Percentiles rank a stretch among this genome's conserved stretches.
Evolutionary conservation across 2,113 vertebrate species (phyloP).

Genomic region (Passerina amoena): DNA sequence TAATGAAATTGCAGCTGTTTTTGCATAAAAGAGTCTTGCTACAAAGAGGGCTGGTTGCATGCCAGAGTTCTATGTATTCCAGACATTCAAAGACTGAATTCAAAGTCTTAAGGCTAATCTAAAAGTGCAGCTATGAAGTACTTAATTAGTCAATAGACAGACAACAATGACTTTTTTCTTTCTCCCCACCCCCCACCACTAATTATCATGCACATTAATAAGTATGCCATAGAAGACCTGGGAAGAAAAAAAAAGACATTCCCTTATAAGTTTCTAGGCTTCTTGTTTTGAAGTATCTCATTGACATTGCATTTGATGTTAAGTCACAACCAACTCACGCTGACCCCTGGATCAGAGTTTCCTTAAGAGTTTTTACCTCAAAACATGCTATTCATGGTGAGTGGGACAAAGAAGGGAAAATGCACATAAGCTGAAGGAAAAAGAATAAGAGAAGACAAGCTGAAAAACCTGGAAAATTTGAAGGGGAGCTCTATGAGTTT

Average conservation of each 20-base stretch:
- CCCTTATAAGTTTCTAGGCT: neutral
- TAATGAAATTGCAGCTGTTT: neutral
- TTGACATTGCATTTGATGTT: neutral
- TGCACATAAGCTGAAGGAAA: neutral
- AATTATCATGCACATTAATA: neutral
- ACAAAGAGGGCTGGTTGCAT: neutral
- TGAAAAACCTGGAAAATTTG: neutral
- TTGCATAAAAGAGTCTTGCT: neutral
- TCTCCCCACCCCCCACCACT: rapidly evolving
- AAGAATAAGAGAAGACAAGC: neutral
- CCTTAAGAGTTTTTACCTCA: neutral
- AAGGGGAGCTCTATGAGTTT: neutral
- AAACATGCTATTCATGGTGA: neutral
- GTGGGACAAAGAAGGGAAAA: neutral
- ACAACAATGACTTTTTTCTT: neutral
- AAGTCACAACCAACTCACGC: neutral
- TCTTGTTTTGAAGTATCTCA: neutral
- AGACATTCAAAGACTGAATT: neutral
- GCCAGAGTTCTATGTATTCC: neutral
- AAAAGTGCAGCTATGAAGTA: neutral
- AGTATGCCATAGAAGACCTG: neutral
- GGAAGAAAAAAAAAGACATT: neutral
- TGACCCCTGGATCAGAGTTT: neutral
- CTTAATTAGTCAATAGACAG: neutral
- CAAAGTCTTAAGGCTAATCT: neutral